A percentile compares a stretch with the other conserved stretches of the same genome.
Evolutionary conservation across 92 coral and sea anemone genomes (phyloP).

Genomic region (Pocillopora meandrina): DNA sequence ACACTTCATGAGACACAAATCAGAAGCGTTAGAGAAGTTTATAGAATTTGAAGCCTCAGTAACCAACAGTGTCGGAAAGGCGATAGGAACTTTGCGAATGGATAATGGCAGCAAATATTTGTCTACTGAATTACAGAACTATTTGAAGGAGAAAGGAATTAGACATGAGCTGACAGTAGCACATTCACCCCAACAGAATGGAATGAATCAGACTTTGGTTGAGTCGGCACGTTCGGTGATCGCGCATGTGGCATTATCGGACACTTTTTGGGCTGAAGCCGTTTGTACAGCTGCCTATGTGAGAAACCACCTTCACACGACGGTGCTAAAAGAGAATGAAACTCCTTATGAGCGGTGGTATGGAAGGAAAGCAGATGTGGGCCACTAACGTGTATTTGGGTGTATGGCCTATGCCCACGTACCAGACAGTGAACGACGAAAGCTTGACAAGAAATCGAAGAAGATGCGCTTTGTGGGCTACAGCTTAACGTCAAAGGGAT

Average conservation of each 20-base stretch:
- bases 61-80: no score
- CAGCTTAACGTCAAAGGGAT: constrained; percentile 50
- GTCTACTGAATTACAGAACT: constrained; percentile 56
- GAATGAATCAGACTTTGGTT: constrained; percentile 13
- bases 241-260: constrained; percentile 53
- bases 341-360: constrained; percentile 61
- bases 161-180: constrained; percentile 55
- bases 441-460: constrained; percentile 50
- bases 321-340: constrained; percentile 30
- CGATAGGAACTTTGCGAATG: no score
- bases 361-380: constrained; percentile 60
- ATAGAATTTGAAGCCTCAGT: no score
- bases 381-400: constrained; percentile 47
- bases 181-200: neutral
- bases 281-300: constrained; percentile 60
- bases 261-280: constrained; percentile 59
- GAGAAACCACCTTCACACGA: constrained; percentile 61
- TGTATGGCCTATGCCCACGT: constrained; percentile 58
- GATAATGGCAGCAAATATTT: constrained; percentile 43
- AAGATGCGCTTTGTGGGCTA: constrained; percentile 53
- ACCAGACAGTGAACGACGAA: constrained; percentile 31
- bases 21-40: no score
- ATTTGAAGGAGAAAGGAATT: constrained; percentile 54
- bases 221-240: constrained; percentile 68
- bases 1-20: no score